A percentile compares a stretch with the other conserved stretches of the same genome.
phyloP scores from a whole-genome alignment of 2,113 vertebrate genomes.

The Ptychochromis oligacanthus region DNA sequence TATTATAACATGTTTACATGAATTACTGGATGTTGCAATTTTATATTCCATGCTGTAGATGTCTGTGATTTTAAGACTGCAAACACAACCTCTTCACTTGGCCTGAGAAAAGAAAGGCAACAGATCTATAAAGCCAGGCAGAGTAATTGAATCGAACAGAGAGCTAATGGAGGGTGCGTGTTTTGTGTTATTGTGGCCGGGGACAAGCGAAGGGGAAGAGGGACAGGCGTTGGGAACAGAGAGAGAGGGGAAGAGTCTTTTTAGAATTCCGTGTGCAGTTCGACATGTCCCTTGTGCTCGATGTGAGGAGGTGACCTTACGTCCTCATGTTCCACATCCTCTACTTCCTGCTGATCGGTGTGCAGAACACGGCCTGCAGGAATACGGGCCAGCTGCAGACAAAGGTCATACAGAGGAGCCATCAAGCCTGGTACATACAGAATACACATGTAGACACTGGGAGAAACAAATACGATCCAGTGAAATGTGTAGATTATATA shows the following conservation, averaged over 20 bases:
- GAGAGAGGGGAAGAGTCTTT: conserved; percentile 1
- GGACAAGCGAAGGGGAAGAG: conserved; percentile 38
- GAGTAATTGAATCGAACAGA: conserved; percentile 71
- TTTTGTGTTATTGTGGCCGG: conserved; percentile 56
- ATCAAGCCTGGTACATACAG: conserved; percentile 17
- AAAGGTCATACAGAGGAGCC: conserved; percentile 68
- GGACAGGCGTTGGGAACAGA: background rate
- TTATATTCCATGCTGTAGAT: background rate
- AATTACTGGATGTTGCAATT: conserved; percentile 17
- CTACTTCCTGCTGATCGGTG: conserved; percentile 57
- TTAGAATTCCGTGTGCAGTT: conserved; percentile 67
- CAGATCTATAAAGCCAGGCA: conserved; percentile 61
- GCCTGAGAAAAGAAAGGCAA: conserved; percentile 55
- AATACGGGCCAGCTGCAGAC: conserved; percentile 62
- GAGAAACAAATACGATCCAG: conserved; percentile 46
- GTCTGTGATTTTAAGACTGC: conserved; percentile 25
- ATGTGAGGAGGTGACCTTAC: conserved; percentile 74
- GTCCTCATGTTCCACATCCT: conserved; percentile 58
- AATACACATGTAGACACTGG: conserved; percentile 41
- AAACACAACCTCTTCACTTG: conserved; percentile 37
- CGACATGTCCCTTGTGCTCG: conserved; percentile 60
- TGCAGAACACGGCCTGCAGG: conserved; percentile 63
- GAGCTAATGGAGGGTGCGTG: conserved; percentile 59
- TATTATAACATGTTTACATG: conserved; percentile 29
- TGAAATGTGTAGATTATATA: conserved; percentile 48